Evolutionary conservation across 2,113 vertebrate species (phyloP).

Genomic region (Hydrochoerus hydrochaeris): DNA sequence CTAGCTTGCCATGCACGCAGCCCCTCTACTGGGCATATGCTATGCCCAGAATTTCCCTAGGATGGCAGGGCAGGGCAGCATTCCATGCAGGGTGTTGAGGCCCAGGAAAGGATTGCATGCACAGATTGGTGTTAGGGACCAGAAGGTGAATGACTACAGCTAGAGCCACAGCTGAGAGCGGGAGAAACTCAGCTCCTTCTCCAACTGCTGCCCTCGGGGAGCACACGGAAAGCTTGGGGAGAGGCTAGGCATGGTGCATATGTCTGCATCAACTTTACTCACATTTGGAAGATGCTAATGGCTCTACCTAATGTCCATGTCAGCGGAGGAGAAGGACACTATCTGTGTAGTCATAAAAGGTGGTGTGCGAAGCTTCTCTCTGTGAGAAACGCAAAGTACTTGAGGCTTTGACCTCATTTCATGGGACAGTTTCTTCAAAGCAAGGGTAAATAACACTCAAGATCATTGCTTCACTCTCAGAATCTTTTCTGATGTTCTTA

Average conservation of each 20-base stretch:
- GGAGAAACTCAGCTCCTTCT: no score
- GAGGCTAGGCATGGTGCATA: no score
- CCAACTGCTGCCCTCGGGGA: neutral
- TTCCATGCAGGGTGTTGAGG: neutral
- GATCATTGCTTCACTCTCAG: no score
- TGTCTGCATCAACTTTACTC: neutral
- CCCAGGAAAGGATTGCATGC: neutral
- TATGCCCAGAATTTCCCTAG: neutral
- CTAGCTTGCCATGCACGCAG: no score
- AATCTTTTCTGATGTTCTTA: no score
- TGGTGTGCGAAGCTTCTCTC: no score
- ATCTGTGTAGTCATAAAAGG: no score
- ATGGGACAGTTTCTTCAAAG: no score
- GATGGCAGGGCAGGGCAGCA: neutral
- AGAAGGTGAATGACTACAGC: neutral
- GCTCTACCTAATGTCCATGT: neutral
- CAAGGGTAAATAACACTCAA: no score
- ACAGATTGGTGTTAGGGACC: no score
- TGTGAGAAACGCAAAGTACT: no score
- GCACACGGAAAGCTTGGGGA: neutral
- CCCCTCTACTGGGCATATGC: neutral
- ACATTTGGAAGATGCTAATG: neutral
- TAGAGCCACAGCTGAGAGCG: neutral
- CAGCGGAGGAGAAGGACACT: neutral
- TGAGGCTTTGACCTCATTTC: no score